Evolutionary conservation across 2,797 vertebrate genomes (phyloP).

Genomic region (Lepilemur septentrionalis): DNA sequence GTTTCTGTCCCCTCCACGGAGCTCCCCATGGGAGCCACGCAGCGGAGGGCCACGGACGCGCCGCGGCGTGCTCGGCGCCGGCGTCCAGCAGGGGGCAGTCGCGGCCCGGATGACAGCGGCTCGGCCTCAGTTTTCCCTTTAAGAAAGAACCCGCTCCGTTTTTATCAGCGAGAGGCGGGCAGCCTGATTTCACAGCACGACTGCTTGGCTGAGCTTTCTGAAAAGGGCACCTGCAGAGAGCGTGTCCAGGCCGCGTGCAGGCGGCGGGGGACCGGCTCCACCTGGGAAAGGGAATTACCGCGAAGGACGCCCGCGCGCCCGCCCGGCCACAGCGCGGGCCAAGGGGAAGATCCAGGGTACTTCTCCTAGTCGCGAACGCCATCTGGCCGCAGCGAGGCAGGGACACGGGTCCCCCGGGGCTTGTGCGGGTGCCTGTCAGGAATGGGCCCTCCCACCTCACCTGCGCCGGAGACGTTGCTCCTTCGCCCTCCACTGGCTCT

Average conservation of each 20-base stretch:
- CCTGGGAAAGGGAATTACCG: background rate
- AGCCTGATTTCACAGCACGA: background rate
- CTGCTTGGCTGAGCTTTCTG: background rate
- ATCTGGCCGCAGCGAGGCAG: background rate
- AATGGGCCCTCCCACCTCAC: background rate
- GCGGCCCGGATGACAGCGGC: background rate
- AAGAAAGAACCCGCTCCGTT: background rate
- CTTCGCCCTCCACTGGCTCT: background rate
- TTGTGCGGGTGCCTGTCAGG: background rate
- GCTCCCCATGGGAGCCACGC: background rate
- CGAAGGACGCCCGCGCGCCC: background rate
- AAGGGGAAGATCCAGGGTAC: background rate
- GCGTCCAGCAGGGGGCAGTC: conserved; percentile 70
- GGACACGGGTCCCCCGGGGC: background rate
- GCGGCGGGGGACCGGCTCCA: too few species aligned
- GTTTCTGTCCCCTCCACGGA: background rate
- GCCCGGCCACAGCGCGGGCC: background rate
- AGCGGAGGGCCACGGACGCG: fast-evolving
- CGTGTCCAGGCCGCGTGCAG: fast-evolving
- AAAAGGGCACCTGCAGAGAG: background rate
- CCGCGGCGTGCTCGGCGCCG: too few species aligned
- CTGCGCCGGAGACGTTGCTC: background rate
- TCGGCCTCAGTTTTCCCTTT: fast-evolving
- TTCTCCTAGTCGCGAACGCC: background rate
- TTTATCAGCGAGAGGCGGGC: background rate